These are phyloP conservation scores for Pipra filicauda DNA, from an alignment of 2,113 vertebrate genomes.

Conservation along the genomic window DNA sequence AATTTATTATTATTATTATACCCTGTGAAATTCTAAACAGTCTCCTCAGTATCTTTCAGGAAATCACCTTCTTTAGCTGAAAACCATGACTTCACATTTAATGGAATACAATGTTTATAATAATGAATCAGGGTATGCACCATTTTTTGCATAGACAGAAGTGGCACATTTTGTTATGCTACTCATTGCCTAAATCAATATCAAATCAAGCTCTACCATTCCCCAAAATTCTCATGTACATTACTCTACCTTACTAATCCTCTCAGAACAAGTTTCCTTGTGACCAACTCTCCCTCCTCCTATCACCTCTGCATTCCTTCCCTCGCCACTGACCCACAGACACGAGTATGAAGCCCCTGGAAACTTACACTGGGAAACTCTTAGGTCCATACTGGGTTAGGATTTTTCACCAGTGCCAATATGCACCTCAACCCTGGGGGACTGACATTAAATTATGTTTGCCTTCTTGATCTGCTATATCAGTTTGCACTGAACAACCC, in stretches of 20 bases:
- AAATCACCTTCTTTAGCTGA: background rate
- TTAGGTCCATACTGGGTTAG: background rate
- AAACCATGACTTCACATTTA: background rate
- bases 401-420: background rate
- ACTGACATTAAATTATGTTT: background rate
- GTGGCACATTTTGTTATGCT: background rate
- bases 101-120: background rate
- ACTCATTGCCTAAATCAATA: background rate
- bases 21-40: background rate
- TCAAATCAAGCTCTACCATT: background rate
- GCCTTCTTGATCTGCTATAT: background rate
- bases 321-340: background rate
- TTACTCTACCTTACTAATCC: background rate
- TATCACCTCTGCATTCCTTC: background rate
- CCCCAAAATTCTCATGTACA: background rate
- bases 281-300: background rate
- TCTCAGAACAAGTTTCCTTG: background rate
- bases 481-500: background rate
- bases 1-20: background rate
- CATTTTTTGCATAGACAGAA: background rate
- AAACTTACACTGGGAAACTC: background rate
- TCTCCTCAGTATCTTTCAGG: background rate
- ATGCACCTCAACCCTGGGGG: background rate
- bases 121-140: background rate
- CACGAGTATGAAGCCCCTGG: rapidly evolving